Percentiles rank a stretch among this genome's conserved stretches.
Conservation (phyloP, 2,797 vertebrate genomes). For the Poeciliopsis gracilis region DNA sequence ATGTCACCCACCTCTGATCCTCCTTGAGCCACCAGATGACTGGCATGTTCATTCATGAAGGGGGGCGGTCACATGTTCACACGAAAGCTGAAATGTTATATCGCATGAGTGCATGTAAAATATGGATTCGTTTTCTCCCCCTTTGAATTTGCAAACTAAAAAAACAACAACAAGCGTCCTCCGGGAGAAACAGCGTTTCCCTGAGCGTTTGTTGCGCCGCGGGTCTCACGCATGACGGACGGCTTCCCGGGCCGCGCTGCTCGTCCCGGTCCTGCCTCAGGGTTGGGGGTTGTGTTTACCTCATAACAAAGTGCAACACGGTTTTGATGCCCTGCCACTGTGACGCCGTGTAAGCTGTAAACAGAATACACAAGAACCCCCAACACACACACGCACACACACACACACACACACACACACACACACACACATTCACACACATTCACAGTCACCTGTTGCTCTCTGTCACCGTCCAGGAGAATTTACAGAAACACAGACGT, state of each 20-base stretch:
- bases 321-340: conserved; percentile 66
- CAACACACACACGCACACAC: too few species aligned
- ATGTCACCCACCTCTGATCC: too few species aligned
- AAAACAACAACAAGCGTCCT: neutral
- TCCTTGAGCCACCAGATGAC: neutral
- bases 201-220: conserved; percentile 1
- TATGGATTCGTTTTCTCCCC: neutral
- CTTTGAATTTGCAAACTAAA: neutral
- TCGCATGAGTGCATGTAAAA: neutral
- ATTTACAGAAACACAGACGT: conserved; percentile 2
- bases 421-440: too few species aligned
- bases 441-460: conserved; percentile 27
- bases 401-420: too few species aligned
- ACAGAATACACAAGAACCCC: conserved; percentile 48
- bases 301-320: conserved; percentile 73
- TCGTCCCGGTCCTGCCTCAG: conserved; percentile 60
- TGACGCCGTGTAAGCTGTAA: conserved; percentile 74
- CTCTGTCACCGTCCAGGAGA: neutral
- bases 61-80: neutral
- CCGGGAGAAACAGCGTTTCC: neutral
- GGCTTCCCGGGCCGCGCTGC: conserved; percentile 42
- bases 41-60: neutral
- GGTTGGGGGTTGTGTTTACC: conserved; percentile 75
- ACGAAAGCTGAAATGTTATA: neutral
- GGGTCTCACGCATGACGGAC: conserved; percentile 50